Conservation (phyloP, 23 tunicate species). For the Ascidia mentula region DNA sequence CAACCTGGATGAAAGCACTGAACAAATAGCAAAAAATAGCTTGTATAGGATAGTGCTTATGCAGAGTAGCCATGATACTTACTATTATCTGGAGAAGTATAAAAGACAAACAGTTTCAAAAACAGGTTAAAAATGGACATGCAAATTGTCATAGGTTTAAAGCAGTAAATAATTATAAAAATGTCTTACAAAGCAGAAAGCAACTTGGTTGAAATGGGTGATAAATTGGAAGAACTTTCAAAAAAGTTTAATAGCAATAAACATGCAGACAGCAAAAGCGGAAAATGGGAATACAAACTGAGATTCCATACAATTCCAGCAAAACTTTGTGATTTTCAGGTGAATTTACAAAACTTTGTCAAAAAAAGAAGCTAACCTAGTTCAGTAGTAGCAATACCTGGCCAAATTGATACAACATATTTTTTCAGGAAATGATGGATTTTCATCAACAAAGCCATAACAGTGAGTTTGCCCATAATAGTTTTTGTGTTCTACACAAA, state of each 20-base stretch:
- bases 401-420: neutral
- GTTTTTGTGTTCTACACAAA: conserved; percentile 11
- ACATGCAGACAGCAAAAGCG: neutral
- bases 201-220: neutral
- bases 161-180: neutral
- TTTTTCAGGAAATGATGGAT: neutral
- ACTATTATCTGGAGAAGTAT: neutral
- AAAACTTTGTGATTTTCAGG: neutral
- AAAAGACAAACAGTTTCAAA: conserved; percentile 1
- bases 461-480: conserved; percentile 23
- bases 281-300: neutral
- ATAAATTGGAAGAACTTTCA: neutral
- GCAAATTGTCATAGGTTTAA: neutral
- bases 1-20: neutral
- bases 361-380: neutral
- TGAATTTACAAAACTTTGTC: neutral
- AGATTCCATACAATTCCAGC: neutral
- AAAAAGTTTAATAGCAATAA: too few species aligned
- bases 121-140: neutral
- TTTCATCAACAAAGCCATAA: neutral
- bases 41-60: neutral
- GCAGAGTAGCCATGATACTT: neutral
- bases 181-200: neutral
- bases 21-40: conserved; percentile 1
- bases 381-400: neutral